Conservation (phyloP, 2,797 vertebrate species). For the Peromyscus eremicus region DNA sequence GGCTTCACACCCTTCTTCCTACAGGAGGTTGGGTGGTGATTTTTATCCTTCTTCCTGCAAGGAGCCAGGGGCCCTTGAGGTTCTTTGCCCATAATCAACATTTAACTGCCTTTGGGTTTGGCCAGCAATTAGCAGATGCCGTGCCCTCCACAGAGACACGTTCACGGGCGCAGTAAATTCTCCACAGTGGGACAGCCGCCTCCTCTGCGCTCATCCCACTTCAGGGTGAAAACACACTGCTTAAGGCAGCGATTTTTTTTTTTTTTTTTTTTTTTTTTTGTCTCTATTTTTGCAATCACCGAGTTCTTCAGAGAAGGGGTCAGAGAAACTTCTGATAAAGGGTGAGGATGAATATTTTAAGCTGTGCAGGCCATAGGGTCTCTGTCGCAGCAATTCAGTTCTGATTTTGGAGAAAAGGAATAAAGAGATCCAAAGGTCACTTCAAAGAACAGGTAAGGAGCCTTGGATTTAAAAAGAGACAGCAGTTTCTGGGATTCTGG, state of each 20-base stretch:
- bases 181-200: neutral
- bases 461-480: neutral
- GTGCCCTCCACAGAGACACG: neutral
- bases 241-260: neutral
- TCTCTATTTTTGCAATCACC: neutral
- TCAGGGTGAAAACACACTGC: neutral
- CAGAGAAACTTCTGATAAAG: neutral
- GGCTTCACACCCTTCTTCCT: too few species aligned
- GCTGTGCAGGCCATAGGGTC: neutral
- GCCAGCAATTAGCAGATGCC: neutral
- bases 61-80: neutral
- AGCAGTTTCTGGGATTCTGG: neutral
- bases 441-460: neutral
- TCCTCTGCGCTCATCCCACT: neutral
- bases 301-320: neutral
- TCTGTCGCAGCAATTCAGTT: neutral
- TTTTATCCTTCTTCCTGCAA: neutral
- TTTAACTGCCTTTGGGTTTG: neutral
- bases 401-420: neutral
- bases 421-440: neutral
- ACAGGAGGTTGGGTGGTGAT: rapidly evolving
- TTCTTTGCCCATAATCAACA: neutral
- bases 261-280: too few species aligned
- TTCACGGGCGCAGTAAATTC: rapidly evolving
- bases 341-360: conserved; percentile 4